phyloP scores from a whole-genome alignment of 2,888 invertebrate species.

The Tridacna gigas region DNA sequence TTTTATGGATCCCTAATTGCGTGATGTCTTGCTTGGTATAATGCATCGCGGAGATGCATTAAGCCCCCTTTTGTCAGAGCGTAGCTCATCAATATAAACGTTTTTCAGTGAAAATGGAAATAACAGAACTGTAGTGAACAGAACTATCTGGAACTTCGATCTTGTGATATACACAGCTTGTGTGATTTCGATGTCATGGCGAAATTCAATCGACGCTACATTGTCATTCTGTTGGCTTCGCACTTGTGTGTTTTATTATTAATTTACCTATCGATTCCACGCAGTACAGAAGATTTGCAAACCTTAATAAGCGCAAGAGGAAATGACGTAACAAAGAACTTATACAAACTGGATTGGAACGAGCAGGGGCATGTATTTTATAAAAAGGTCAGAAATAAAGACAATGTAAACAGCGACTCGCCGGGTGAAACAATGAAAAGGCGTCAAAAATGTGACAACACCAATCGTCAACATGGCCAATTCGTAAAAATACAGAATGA shows the following conservation, averaged over 20 bases:
- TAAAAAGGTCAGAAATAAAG: slow-evolving; percentile 6
- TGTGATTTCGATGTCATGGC: background rate
- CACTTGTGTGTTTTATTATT: background rate
- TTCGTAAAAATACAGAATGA: slow-evolving; percentile 36
- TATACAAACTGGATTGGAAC: slow-evolving; percentile 18
- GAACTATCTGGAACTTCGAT: too few species aligned
- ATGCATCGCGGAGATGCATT: too few species aligned
- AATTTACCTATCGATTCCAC: background rate
- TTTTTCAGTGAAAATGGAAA: too few species aligned
- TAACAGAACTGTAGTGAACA: too few species aligned
- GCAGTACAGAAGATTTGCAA: background rate
- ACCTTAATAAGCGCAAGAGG: background rate
- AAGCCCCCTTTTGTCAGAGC: too few species aligned
- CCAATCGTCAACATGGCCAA: background rate
- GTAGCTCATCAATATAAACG: too few species aligned
- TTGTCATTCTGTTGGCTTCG: background rate
- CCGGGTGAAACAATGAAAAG: background rate
- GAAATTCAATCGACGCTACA: background rate
- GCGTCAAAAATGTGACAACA: background rate
- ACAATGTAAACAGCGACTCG: background rate
- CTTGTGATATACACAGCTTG: too few species aligned
- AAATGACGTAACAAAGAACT: background rate
- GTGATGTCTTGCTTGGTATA: too few species aligned
- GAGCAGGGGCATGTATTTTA: background rate
- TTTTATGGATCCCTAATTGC: too few species aligned